Evolutionary conservation across 2,797 vertebrate species (phyloP).

Genomic region (Acomys russatus): DNA sequence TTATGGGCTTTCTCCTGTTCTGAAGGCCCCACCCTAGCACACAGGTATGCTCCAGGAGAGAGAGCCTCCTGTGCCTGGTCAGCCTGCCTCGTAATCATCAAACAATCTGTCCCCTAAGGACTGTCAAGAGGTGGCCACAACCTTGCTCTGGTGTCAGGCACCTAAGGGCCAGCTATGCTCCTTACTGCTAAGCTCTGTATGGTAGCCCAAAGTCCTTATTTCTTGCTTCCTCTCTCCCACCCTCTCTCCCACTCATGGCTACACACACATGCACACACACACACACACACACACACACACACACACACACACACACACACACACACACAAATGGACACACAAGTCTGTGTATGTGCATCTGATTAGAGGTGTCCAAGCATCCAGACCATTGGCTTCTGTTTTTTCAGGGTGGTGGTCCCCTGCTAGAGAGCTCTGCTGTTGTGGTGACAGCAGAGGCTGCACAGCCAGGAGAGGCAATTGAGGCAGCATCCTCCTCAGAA

Average conservation of each 20-base stretch:
- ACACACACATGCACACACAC: not conserved
- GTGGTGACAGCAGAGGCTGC: not conserved
- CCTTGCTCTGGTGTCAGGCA: not conserved
- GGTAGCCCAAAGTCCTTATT: fast-evolving
- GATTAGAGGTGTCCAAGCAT: not conserved
- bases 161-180: not conserved
- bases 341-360: not conserved
- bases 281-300: too few relatives aligned
- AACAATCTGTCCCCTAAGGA: not conserved
- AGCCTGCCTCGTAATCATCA: not conserved
- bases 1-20: not conserved
- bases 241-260: not conserved
- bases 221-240: not conserved
- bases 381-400: not conserved
- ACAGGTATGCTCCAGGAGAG: not conserved
- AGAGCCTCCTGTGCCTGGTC: not conserved
- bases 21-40: not conserved
- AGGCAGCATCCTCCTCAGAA: not conserved
- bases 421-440: not conserved
- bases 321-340: not conserved
- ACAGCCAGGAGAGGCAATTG: not conserved
- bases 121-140: not conserved
- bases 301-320: not conserved
- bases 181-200: not conserved
- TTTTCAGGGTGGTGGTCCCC: not conserved